phyloP scores from a whole-genome alignment of 1,140 invertebrate species.

The Micrasema minimum region DNA sequence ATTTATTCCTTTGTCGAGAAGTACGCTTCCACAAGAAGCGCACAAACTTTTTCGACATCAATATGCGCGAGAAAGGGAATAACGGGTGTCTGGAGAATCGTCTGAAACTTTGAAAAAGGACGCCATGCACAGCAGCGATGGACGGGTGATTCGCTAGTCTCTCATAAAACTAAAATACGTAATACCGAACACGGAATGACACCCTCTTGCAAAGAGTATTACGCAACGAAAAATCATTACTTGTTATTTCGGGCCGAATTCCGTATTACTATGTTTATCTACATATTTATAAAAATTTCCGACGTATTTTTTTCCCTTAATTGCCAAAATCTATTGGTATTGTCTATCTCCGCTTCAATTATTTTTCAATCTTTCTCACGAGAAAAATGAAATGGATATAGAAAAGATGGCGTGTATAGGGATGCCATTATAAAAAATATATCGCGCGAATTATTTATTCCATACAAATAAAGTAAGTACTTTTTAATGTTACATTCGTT shows the following conservation, averaged over 20 bases:
- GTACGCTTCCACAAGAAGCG: constrained; percentile 42
- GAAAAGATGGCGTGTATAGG: constrained; percentile 55
- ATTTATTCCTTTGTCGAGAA: constrained; percentile 59
- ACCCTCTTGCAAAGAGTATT: background rate
- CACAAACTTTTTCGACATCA: constrained; percentile 58
- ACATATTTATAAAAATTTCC: too few relatives aligned
- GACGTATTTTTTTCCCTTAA: constrained; percentile 54
- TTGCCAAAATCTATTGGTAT: constrained; percentile 53
- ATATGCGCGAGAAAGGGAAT: constrained; percentile 68
- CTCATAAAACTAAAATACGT: constrained; percentile 43
- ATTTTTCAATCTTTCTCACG: constrained; percentile 65
- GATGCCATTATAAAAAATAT: constrained; percentile 30
- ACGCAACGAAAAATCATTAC: constrained; percentile 9
- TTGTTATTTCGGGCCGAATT: constrained; percentile 30
- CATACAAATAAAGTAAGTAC: constrained; percentile 16
- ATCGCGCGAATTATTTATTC: background rate
- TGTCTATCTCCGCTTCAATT: constrained; percentile 67
- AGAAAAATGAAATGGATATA: constrained; percentile 68
- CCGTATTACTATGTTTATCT: too few relatives aligned
- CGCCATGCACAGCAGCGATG: constrained; percentile 61
- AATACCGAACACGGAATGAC: constrained; percentile 5
- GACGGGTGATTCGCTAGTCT: constrained; percentile 49
- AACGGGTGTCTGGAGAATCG: constrained; percentile 65
- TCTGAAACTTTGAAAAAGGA: constrained; percentile 60
- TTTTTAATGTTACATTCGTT: background rate